phyloP scores from a whole-genome alignment of 2,113 vertebrate species.

The Istiophorus platypterus region DNA sequence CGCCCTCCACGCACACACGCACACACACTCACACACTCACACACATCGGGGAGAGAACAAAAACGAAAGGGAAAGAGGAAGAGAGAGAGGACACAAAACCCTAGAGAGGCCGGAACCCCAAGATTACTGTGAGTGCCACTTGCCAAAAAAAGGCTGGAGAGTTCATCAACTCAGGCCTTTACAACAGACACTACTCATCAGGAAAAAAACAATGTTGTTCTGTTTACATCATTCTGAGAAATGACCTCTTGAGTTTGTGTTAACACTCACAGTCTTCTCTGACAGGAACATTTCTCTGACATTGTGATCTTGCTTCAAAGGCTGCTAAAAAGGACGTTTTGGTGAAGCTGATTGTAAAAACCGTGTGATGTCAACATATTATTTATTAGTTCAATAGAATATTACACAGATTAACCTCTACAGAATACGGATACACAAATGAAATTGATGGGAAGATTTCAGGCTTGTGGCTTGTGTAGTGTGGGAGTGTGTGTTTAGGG shows the following conservation, averaged over 20 bases:
- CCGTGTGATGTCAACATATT: neutral
- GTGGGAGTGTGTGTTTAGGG: neutral
- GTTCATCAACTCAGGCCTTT: neutral
- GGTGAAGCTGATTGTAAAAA: too few relatives aligned
- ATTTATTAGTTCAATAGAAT: neutral
- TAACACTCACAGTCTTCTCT: slow-evolving; percentile 9
- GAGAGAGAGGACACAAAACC: too few relatives aligned
- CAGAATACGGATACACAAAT: neutral
- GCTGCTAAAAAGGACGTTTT: neutral
- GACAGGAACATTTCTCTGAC: neutral
- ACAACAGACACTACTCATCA: neutral
- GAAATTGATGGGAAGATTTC: neutral
- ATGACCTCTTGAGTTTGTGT: slow-evolving; percentile 15
- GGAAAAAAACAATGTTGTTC: neutral
- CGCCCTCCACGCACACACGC: too few relatives aligned
- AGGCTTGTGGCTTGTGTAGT: neutral
- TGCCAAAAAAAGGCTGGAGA: neutral
- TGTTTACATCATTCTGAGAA: neutral
- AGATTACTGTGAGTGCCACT: neutral
- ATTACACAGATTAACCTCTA: neutral
- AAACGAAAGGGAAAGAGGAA: too few relatives aligned
- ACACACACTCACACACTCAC: too few relatives aligned
- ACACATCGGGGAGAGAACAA: too few relatives aligned
- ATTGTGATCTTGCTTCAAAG: neutral
- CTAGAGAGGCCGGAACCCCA: too few relatives aligned